A percentile compares a stretch with the other conserved stretches of the same genome.
These are phyloP conservation scores for Chelidonichthys spinosus DNA, from an alignment of 2,797 vertebrate species.

Conservation along the genomic window DNA sequence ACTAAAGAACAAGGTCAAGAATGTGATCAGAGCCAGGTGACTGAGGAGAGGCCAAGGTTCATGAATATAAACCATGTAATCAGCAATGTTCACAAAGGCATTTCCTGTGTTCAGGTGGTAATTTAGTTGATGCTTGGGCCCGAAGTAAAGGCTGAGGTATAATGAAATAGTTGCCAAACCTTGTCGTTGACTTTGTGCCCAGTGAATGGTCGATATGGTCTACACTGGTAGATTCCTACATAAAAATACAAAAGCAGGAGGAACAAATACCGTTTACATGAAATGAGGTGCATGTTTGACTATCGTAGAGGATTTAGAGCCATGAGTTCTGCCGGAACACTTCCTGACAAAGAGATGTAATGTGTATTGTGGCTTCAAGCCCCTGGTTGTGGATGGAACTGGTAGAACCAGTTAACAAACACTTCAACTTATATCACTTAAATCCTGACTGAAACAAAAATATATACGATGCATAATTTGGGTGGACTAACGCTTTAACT, in stretches of 20 bases:
- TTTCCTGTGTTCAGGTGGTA: too few relatives aligned
- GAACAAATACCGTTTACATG: not conserved
- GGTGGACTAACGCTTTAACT: not conserved
- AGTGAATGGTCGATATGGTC: not conserved
- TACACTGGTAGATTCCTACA: not conserved
- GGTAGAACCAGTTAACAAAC: not conserved
- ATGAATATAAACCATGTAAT: not conserved
- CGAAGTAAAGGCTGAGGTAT: not conserved
- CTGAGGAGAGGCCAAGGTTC: not conserved
- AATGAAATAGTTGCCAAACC: not conserved
- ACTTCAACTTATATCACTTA: not conserved
- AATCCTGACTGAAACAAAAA: not conserved
- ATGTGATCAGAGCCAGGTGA: not conserved
- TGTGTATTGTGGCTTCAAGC: not conserved
- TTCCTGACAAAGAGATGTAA: not conserved
- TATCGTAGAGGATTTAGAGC: accelerated
- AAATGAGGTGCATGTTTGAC: not conserved
- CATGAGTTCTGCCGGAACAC: not conserved
- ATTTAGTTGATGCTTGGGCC: not conserved
- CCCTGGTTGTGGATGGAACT: not conserved
- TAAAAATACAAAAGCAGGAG: not conserved
- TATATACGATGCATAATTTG: not conserved
- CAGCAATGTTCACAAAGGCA: not conserved
- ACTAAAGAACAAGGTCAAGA: not conserved
- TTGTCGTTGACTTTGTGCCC: not conserved